These are phyloP conservation scores for Ptilodon capucinus DNA, from an alignment of 2,888 invertebrate species.

Conservation along the genomic window DNA sequence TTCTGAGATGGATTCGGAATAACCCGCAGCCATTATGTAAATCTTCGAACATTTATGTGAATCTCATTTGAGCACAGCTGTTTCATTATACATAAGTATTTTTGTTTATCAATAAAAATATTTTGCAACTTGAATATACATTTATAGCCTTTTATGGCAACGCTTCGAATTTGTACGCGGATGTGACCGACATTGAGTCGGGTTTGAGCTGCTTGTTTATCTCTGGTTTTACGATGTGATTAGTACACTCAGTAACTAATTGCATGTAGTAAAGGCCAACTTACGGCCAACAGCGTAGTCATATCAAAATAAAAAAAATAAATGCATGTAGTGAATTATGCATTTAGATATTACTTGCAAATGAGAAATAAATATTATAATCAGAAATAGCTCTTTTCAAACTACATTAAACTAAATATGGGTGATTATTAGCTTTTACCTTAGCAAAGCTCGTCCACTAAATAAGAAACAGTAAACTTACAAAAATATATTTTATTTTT, in stretches of 20 bases:
- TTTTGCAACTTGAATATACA: conserved; percentile 29
- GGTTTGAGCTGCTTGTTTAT: not conserved
- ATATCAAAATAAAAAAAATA: too few species aligned
- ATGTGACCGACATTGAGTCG: conserved; percentile 13
- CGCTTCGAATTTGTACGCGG: conserved; percentile 26
- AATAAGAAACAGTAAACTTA: too few species aligned
- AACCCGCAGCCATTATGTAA: conserved; percentile 54
- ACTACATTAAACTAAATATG: too few species aligned
- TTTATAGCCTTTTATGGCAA: conserved; percentile 13
- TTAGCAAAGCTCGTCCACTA: too few species aligned
- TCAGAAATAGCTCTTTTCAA: too few species aligned
- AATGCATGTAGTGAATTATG: conserved; percentile 7
- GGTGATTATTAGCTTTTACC: too few species aligned
- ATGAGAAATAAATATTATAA: too few species aligned
- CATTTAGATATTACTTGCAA: conserved; percentile 15
- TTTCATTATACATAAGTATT: conserved; percentile 30
- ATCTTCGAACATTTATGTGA: conserved; percentile 37
- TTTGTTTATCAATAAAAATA: conserved; percentile 40
- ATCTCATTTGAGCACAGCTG: conserved; percentile 47
- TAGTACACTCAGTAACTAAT: conserved; percentile 5
- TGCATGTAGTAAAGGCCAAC: conserved; percentile 9
- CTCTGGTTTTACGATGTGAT: conserved; percentile 10
- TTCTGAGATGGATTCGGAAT: conserved; percentile 45
- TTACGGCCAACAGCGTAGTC: too few species aligned
- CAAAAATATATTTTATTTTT: too few species aligned